Conservation (phyloP, 2,888 invertebrate genomes). For the Nasonovia ribisnigri region DNA sequence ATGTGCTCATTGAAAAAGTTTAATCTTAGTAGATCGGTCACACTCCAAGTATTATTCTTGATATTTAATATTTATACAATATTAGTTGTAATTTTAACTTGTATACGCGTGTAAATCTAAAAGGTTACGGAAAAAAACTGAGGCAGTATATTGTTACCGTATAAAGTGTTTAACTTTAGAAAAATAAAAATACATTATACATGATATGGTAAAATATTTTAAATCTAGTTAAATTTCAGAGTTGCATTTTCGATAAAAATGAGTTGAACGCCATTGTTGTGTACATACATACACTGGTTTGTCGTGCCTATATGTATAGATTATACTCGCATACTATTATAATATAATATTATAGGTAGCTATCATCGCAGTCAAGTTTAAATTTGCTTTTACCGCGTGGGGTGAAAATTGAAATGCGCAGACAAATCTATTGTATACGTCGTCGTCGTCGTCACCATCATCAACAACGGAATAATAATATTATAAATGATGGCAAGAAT, state of each 20-base stretch:
- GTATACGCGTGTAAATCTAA: not conserved
- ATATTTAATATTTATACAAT: not conserved
- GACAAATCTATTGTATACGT: not conserved
- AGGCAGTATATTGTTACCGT: not conserved
- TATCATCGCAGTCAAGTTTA: not conserved
- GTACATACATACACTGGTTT: not conserved
- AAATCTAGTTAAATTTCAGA: not conserved
- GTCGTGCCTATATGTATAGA: not conserved
- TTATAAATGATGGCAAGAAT: not conserved
- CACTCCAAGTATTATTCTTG: not conserved
- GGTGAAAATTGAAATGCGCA: not conserved
- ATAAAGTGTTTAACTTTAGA: not conserved
- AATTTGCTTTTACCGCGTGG: not conserved
- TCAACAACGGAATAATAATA: not conserved
- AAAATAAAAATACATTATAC: slow-evolving; percentile 12
- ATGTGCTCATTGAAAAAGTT: not conserved
- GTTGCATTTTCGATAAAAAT: not conserved
- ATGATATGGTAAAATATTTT: slow-evolving; percentile 19
- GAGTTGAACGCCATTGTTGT: not conserved
- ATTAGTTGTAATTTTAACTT: not conserved
- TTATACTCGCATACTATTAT: not conserved
- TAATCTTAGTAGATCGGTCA: not conserved
- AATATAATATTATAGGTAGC: not conserved
- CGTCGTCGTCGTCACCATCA: not conserved
- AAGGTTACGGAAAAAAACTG: not conserved